Conservation (phyloP, 2,888 invertebrate genomes). For the Dynastes tityus region DNA sequence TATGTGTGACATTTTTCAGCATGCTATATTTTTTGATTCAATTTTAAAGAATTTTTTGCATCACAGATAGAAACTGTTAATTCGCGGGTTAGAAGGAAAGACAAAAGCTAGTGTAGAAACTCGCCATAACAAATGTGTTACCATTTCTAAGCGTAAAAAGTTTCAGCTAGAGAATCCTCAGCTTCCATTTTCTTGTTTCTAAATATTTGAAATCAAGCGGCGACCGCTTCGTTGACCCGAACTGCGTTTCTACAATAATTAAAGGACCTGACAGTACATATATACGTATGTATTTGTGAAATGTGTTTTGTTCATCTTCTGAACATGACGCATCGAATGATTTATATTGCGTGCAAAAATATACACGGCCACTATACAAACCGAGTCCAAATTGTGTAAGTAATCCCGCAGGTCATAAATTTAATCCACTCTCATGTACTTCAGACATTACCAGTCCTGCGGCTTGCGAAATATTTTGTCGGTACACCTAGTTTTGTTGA, state of each 20-base stretch:
- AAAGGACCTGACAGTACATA: neutral
- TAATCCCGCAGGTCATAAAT: constrained; percentile 43
- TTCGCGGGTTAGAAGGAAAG: too few relatives aligned
- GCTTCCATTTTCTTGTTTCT: neutral
- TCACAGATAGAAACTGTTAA: too few relatives aligned
- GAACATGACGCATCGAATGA: constrained; percentile 40
- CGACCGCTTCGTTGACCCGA: neutral
- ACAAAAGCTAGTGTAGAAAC: too few relatives aligned
- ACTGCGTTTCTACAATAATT: constrained; percentile 18
- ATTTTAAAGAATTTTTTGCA: too few relatives aligned
- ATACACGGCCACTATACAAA: constrained; percentile 19
- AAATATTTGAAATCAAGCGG: constrained; percentile 1
- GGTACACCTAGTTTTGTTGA: constrained; percentile 33
- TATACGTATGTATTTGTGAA: constrained; percentile 31
- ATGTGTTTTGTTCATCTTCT: constrained; percentile 37
- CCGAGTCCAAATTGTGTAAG: constrained; percentile 46
- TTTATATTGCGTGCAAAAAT: constrained; percentile 41
- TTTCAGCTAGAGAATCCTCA: too few relatives aligned
- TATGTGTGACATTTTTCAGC: too few relatives aligned
- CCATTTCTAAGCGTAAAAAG: too few relatives aligned
- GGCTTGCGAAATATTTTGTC: constrained; percentile 44
- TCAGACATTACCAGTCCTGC: constrained; percentile 43
- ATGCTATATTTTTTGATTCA: too few relatives aligned
- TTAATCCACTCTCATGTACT: constrained; percentile 47
- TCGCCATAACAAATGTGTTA: too few relatives aligned